phyloP scores from a whole-genome alignment of 64 coral and sea anemone species.

The Porites lutea region DNA sequence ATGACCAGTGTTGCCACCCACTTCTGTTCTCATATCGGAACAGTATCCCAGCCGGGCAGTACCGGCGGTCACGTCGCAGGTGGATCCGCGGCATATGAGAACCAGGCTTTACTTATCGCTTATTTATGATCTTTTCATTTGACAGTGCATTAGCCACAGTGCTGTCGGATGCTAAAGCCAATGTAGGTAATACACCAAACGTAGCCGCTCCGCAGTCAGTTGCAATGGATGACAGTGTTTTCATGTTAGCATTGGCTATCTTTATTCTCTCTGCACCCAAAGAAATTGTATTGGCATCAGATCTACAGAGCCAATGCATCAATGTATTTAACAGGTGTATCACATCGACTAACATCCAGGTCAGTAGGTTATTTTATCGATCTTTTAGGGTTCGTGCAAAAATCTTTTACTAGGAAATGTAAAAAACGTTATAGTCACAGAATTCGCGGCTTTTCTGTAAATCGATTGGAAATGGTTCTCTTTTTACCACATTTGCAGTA shows the following conservation, averaged over 20 bases:
- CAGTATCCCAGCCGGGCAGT: too few relatives aligned
- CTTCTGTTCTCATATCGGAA: too few relatives aligned
- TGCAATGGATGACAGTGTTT: constrained; percentile 81
- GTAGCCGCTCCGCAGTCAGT: neutral
- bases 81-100: too few relatives aligned
- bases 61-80: too few relatives aligned
- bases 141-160: constrained; percentile 84
- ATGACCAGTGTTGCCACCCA: too few relatives aligned
- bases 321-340: constrained; percentile 86
- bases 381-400: too few relatives aligned
- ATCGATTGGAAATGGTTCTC: too few relatives aligned
- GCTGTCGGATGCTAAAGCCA: constrained; percentile 63
- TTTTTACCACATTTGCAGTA: too few relatives aligned
- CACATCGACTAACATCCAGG: constrained; percentile 69
- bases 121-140: neutral
- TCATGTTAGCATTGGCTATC: constrained; percentile 84
- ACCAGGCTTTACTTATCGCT: neutral
- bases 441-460: too few relatives aligned
- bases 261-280: constrained; percentile 93
- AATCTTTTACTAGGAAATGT: too few relatives aligned
- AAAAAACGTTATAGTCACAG: too few relatives aligned
- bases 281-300: constrained; percentile 77
- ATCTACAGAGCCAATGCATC: constrained; percentile 85
- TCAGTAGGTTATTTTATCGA: neutral
- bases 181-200: constrained; percentile 7